Evolutionary conservation across 2,888 invertebrate species (phyloP), one percentile per base, ranked within the genome.

Genomic region (Leptopterna dolabrata): DNA sequence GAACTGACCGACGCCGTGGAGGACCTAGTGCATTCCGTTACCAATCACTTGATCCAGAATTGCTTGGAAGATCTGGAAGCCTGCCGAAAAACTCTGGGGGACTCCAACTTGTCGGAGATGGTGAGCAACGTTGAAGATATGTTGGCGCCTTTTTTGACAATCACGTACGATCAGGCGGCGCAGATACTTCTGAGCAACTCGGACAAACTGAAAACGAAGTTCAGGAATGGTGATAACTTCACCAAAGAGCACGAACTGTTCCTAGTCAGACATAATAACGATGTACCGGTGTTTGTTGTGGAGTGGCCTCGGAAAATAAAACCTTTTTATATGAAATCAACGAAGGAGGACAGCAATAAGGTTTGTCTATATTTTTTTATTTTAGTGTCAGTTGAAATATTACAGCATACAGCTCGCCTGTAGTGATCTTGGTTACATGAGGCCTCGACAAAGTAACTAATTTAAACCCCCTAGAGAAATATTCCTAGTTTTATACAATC

Each of bases 251-350:
- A 98, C 90, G 99, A 99, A 92, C 92, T 96, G n/a, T 95, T 94
- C 91, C 92, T 99, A 76, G 96, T 97, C 0, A 92, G 95, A 13
- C 92, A 96, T 90, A 95, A 95, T 90, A 94, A 94, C 76, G 93
- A 94, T 87, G 92, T 94, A 29, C 99, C 99, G 0, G 94, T 97
- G 14, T 99, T 99, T 93, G 93, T 99, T 2, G 94, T 96, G 0
- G 94, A 97, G 91, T 99, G 97, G 96, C 99, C 99, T 0, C 94
- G 94, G 89, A 90, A 93, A n/a, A 94, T 95, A 86, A 99, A 99
- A 92, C 97, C 99, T 4, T 99, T 99, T 93, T 99, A 99, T 91
- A 97, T 97, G 96, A 95, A 95, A 91, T 93, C 94, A 90, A 94
- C 94, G 90, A 90, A 91, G 29, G 91, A 93, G 89, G 94, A 95